A percentile compares a stretch with the other conserved stretches of the same genome.
Conservation (phyloP, 2,888 invertebrate genomes). For the Cheilosia pagana region DNA sequence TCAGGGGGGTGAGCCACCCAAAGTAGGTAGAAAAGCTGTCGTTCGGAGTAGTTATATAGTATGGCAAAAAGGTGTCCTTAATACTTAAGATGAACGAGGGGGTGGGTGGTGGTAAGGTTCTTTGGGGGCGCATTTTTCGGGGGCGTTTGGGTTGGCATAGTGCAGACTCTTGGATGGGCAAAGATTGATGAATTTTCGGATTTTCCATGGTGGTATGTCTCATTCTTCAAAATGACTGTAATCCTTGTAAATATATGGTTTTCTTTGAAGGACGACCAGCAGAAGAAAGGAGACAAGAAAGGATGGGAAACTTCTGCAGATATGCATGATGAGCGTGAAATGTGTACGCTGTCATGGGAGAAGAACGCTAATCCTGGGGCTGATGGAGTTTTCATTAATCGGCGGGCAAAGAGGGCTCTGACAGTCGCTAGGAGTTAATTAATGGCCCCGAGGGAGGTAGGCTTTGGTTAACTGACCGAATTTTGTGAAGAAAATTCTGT, state of each 20-base stretch:
- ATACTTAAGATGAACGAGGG: slow-evolving; percentile 38
- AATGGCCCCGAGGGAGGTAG: background rate
- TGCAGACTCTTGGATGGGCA: slow-evolving; percentile 65
- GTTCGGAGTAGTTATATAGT: slow-evolving; percentile 15
- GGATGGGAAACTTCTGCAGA: slow-evolving; percentile 29
- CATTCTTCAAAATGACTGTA: slow-evolving; percentile 71
- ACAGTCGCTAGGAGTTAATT: slow-evolving; percentile 26
- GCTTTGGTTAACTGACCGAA: background rate
- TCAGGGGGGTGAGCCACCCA: slow-evolving; percentile 17
- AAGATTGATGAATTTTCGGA: slow-evolving; percentile 74
- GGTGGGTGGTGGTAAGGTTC: background rate
- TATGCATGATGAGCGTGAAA: slow-evolving; percentile 27
- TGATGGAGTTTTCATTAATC: slow-evolving; percentile 58
- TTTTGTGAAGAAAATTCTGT: too few relatives aligned
- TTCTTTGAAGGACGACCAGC: slow-evolving; percentile 50
- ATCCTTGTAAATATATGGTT: slow-evolving; percentile 74
- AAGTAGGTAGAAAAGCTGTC: slow-evolving; percentile 49
- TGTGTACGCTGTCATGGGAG: background rate
- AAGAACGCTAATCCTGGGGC: slow-evolving; percentile 35
- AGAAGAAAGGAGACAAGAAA: background rate
- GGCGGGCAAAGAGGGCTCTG: background rate
- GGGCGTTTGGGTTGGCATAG: slow-evolving; percentile 53
- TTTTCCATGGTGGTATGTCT: slow-evolving; percentile 67
- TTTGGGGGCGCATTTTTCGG: slow-evolving; percentile 46
- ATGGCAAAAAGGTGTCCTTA: slow-evolving; percentile 40